Evolutionary conservation across 2,113 vertebrate genomes (phyloP), one percentile per base, ranked within the genome.

Genomic region (Microtus richardsoni): DNA sequence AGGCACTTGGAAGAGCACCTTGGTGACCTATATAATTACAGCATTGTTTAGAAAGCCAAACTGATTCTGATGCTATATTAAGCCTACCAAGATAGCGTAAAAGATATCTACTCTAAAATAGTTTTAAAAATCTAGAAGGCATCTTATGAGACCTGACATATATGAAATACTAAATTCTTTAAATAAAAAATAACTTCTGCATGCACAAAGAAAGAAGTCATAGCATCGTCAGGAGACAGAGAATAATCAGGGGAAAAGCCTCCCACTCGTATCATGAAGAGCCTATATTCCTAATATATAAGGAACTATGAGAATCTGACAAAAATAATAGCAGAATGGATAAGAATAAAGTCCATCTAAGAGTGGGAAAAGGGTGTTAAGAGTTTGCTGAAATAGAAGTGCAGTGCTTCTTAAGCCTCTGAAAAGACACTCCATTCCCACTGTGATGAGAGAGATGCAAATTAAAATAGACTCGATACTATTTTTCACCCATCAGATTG

Each of bases 401-500:
- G 77, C 21, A 89, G 14, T 92, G 49, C 58, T 87, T 91, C 70
- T 87, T 95, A 95, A 82, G 54, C 68, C 58, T 64, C 86, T 70
- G 54, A 94, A 92, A 96, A 97, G 52, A 87, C n/a, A 14, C 78
- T 93, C 58, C 62, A 62, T 92, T 84, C 79, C 88, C 66, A 88
- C 14, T 88, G 36, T 71, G 84, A 87, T 26, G 94, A 94, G 21
- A 92, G 44, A 96, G 95, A 90, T 64, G 44, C 58, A 96, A 87
- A 93, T 97, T 94, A 96, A 96, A 95, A 97, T 74, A 91, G 26
- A 91, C 64, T 16, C 2, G 21, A 77, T 66, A 71, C 47, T 74
- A 95, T 93, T 94, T 92, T 97, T 97, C 74, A 93, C 60, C 30
- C 75, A 73, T 85, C 83, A 91, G 54, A 74, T 84, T 88, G 64